Conservation (phyloP, 2,797 vertebrate species). For the Schizopygopsis pylzovi region DNA sequence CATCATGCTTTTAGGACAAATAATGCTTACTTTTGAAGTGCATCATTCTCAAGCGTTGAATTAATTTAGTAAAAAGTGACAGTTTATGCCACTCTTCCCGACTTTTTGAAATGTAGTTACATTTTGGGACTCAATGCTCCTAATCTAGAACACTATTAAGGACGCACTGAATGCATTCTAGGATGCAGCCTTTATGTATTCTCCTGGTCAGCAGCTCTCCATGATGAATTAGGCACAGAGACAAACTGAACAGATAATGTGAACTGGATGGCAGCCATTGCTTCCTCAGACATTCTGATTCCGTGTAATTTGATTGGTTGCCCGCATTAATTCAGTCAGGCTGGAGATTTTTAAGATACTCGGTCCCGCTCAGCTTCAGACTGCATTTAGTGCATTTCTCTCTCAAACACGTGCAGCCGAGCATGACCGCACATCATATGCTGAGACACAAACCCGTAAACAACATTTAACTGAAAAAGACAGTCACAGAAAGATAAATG, state of each 20-base stretch:
- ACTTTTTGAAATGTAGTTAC: not conserved
- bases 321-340: constrained; percentile 72
- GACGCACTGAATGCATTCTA: not conserved
- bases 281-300: constrained; percentile 58
- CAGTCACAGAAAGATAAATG: constrained; percentile 28
- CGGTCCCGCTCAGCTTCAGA: constrained; percentile 63
- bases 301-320: constrained; percentile 62
- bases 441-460: constrained; percentile 64
- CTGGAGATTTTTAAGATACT: constrained; percentile 67
- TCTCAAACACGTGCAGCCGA: constrained; percentile 56
- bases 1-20: not conserved
- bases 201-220: constrained; percentile 32
- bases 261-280: constrained; percentile 46
- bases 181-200: constrained; percentile 10
- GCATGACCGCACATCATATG: constrained; percentile 60
- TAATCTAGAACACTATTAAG: not conserved
- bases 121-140: not conserved
- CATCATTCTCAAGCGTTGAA: not conserved
- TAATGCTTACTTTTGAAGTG: not conserved
- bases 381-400: constrained; percentile 69
- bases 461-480: constrained; percentile 56
- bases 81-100: not conserved
- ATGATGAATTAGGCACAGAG: constrained; percentile 35
- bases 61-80: not conserved
- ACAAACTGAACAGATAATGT: constrained; percentile 46